Evolutionary conservation across 2,113 vertebrate species (phyloP), one percentile per base, ranked within the genome.

Genomic region (Patagioenas fasciata): DNA sequence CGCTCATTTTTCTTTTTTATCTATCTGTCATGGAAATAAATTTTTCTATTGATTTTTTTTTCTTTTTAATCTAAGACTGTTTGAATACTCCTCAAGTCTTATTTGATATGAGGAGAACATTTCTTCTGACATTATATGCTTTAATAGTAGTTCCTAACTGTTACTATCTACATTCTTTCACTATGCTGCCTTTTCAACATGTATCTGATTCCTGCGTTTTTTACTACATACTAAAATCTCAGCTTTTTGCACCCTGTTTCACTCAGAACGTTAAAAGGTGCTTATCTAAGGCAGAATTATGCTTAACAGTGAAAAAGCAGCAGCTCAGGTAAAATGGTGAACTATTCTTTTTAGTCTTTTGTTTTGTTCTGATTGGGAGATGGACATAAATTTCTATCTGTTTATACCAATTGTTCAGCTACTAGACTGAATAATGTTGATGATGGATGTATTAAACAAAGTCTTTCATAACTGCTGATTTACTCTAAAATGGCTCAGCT

Each of bases 251-350:
- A 85, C 66, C 10, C 28, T 4, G 3, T 75, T 93, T 88, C 31
- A 66, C 81, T 77, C 42, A 61, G 36, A 73, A 65, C 70, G 32
- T 57, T 90, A 88, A 91, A 84, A 88, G 7, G 31, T 75, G 24
- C 88, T 93, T 85, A 94, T 48, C 34, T 75, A 54, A 77, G 38
- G 36, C 29, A 89, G 65, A 95, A 82, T 83, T 91, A 91, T 77
- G 11, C 28, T 57, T 61, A 83, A n/a, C n/a, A 77, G 36, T 90
- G 93, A 91, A 93, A 85, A 85, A 69, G 15, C 19, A 70, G 62
- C 54, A 72, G 50, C 8, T 65, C 28, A 21, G 66, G 21, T 82
- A 80, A 85, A 85, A 80, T 61, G 48, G 34, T 44, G 44, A 85
- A 53, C 70, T 79, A 18, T 42, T 17, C 2, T 31, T 48, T 78